Base-by-base conservation (phyloP, 1,140 invertebrate species). In the Pseudobourletiella spinata region DNA sequence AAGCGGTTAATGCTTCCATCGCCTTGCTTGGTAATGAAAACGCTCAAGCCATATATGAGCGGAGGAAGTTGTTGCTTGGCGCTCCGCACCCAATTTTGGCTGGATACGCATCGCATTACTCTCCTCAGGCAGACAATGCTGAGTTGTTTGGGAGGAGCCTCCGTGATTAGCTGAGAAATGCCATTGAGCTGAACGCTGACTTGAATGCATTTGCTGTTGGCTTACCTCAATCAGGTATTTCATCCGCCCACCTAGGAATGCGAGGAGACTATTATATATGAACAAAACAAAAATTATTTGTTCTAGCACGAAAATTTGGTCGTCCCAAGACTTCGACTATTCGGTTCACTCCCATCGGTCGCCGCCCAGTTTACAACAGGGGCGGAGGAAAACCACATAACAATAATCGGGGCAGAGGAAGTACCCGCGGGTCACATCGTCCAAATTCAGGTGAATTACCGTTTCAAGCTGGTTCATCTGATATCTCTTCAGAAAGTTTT, bases 11-110 rank as follows among this genome's bases (percentile, higher is more conserved):
- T 26, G 18, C 26, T 54, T 30, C 46, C 4, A 28, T 60, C 8
- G 8, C 48, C 6, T 28, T 60, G 8, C 15, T 60, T 30, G 59
- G 59, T 4, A 60, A 60, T 26, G 46, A 18, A 6, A 60, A 60
- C 48, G 29, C 59, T 35, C 46, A 51, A 25, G 26, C 46, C 3
- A n/a, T 2, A 11, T 44, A 20, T 25, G 44, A 60, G 29, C 25
- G 59, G 18, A 26, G 46, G 25, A 22, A 44, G 18, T 18, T 50
- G 3, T 16, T 60, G 24, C 22, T 60, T 2, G 2, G 15, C 18
- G 29, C 46, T n/a, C 2, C 28, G 6, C 15, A 22, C 14, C 48
- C 48, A 6, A 20, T 8, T 8, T 20, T 46, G 15, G 44, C 6
- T 4, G 8, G 44, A 39, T 39, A 39, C 22, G 44, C 44, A 11